Conservation (phyloP, 1,140 invertebrate species). For the Elysia chlorotica region DNA sequence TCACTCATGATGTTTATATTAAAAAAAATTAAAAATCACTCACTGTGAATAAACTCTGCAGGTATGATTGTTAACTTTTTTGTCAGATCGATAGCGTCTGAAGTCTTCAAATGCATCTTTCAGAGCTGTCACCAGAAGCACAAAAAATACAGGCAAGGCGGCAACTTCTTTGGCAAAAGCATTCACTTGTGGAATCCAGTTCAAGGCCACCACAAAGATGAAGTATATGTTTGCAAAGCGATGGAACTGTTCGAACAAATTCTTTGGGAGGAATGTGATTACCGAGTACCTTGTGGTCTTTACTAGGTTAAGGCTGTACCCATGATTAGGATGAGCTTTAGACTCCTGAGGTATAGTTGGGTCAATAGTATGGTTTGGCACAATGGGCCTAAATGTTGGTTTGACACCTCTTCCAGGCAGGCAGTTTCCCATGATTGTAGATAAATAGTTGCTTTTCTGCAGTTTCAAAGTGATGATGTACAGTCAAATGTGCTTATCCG, state of each 20-base stretch:
- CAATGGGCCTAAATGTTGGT: slow-evolving; percentile 48
- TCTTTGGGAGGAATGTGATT: slow-evolving; percentile 93
- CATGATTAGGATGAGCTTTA: slow-evolving; percentile 83
- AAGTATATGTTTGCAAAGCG: slow-evolving; percentile 98
- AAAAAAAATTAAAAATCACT: too few relatives aligned
- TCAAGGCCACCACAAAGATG: slow-evolving; percentile 91
- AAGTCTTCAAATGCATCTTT: slow-evolving; percentile 98
- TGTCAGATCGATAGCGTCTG: slow-evolving; percentile 85
- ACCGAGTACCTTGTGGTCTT: slow-evolving; percentile 93
- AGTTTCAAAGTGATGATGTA: too few relatives aligned
- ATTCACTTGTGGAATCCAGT: slow-evolving; percentile 87
- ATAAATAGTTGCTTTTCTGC: too few relatives aligned
- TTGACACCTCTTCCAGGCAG: slow-evolving; percentile 22
- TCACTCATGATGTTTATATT: too few relatives aligned
- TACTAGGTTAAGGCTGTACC: slow-evolving; percentile 66
- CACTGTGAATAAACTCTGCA: slow-evolving; percentile 91
- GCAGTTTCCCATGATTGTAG: slow-evolving; percentile 13
- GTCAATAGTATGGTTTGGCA: slow-evolving; percentile 53
- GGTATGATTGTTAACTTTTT: slow-evolving; percentile 89
- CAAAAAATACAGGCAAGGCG: slow-evolving; percentile 78
- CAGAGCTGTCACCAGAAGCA: slow-evolving; percentile 92
- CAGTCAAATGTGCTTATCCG: too few relatives aligned
- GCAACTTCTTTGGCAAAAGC: slow-evolving; percentile 96
- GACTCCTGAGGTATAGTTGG: slow-evolving; percentile 60
- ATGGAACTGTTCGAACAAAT: slow-evolving; percentile 97